A percentile compares a stretch with the other conserved stretches of the same genome.
These are phyloP conservation scores for Mechanitis mazaeus DNA, from an alignment of 2,888 invertebrate species.

Conservation along the genomic window DNA sequence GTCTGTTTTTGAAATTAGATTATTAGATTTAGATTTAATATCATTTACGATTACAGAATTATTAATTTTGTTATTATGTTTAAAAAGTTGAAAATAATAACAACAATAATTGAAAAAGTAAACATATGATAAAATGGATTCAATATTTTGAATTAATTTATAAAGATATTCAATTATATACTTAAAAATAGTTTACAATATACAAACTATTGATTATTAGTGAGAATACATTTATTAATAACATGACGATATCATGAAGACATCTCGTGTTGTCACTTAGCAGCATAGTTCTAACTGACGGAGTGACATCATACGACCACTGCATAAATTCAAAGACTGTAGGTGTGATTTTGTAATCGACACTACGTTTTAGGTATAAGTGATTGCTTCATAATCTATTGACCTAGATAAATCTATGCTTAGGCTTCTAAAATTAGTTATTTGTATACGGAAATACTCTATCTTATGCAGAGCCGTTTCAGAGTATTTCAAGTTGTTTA, in stretches of 20 bases:
- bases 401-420: conserved; percentile 10
- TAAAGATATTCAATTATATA: too few relatives aligned
- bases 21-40: too few relatives aligned
- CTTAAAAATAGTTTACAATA: not conserved
- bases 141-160: too few relatives aligned
- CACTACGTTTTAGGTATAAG: conserved; percentile 3
- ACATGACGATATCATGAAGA: too few relatives aligned
- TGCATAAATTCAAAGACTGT: conserved; percentile 8
- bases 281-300: not conserved
- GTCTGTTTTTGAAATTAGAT: too few relatives aligned
- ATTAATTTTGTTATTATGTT: too few relatives aligned
- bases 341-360: conserved; percentile 22
- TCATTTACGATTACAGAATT: too few relatives aligned
- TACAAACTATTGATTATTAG: not conserved
- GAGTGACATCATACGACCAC: not conserved
- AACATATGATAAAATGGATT: too few relatives aligned
- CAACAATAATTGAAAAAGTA: too few relatives aligned
- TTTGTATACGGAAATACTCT: not conserved
- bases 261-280: not conserved
- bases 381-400: conserved; percentile 11
- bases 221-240: not conserved
- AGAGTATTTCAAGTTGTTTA: not conserved
- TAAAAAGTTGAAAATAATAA: too few relatives aligned
- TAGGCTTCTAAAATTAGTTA: conserved; percentile 9
- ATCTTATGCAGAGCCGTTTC: not conserved